phyloP scores from a whole-genome alignment of 2,113 vertebrate species.

The Lophochroa leadbeateri region DNA sequence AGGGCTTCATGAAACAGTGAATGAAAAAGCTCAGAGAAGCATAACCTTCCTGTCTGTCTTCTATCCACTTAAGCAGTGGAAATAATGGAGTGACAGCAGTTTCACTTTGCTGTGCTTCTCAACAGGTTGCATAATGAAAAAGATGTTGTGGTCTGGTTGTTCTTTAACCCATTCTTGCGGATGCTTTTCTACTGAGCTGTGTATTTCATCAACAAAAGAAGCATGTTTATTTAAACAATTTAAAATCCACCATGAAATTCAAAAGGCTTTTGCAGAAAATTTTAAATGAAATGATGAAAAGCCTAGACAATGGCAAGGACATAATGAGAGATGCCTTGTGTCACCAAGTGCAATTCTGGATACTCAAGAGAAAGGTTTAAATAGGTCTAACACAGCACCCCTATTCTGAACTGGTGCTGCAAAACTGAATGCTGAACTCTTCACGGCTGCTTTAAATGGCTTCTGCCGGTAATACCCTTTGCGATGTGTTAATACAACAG shows the following conservation, averaged over 20 bases:
- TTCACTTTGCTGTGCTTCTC: background rate
- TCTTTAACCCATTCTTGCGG: background rate
- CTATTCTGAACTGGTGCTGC: background rate
- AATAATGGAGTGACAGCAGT: background rate
- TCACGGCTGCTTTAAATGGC: background rate
- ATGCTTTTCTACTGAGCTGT: background rate
- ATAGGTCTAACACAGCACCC: background rate
- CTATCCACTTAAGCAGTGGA: background rate
- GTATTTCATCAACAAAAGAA: background rate
- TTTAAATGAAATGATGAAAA: background rate
- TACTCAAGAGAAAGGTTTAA: background rate
- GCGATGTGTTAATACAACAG: background rate
- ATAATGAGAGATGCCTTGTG: background rate
- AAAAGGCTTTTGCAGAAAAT: background rate
- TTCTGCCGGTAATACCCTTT: background rate
- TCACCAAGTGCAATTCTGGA: background rate
- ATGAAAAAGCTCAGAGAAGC: constrained; percentile 9
- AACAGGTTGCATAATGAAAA: background rate
- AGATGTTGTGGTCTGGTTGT: background rate
- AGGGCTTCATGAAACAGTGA: constrained; percentile 25
- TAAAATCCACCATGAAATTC: background rate
- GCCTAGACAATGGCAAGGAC: background rate
- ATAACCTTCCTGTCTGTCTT: constrained; percentile 6
- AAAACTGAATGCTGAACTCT: background rate
- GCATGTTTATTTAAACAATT: background rate